Evolutionary conservation across 2,888 invertebrate species (phyloP), one percentile per base, ranked within the genome.

Genomic region (Coelopa pilipes): DNA sequence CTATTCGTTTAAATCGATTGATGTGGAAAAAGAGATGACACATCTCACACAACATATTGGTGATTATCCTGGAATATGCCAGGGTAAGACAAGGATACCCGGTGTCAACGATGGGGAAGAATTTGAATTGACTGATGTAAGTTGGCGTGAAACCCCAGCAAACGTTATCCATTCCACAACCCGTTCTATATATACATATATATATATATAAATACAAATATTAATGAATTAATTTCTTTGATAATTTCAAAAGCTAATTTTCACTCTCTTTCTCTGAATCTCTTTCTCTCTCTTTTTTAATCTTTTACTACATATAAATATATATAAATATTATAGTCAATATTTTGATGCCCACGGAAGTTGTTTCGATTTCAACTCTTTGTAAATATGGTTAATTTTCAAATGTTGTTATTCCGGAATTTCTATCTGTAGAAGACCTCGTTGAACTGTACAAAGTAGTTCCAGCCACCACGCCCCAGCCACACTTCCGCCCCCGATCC

Each of bases 21-120:
- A n/a, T n/a, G n/a, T n/a, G n/a, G n/a, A 79, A 81, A 78, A 92
- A 96, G 96, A 95, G 89, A 90, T 91, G 89, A 92, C 93, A 89
- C 90, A 93, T 90, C 91, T 97, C 89, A 91, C 92, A 89, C 92
- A 93, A 89, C 93, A 94, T 89, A 92, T 96, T 88, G 92, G 92
- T 87, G 93, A 93, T 90, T 98, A 96, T 91, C 92, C 92, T 89
- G 94, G 93, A 91, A 94, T 97, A 90, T 94, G 94, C 90, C 96
- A 97, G 91, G 97, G 97, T 90, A 96, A 95, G 91, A 94, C 94
- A 87, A 92, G 93, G 89, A 97, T 98, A 89, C 96, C 96, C 88
- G 95, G 94, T 88, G 93, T 98, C 89, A 96, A 97, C 91, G 98
- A 98, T 90, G 92, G 90, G 84, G 93, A 93, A 89, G 96, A 97